Conservation (phyloP, 2,888 invertebrate species). For the Nemapogon koenigi region DNA sequence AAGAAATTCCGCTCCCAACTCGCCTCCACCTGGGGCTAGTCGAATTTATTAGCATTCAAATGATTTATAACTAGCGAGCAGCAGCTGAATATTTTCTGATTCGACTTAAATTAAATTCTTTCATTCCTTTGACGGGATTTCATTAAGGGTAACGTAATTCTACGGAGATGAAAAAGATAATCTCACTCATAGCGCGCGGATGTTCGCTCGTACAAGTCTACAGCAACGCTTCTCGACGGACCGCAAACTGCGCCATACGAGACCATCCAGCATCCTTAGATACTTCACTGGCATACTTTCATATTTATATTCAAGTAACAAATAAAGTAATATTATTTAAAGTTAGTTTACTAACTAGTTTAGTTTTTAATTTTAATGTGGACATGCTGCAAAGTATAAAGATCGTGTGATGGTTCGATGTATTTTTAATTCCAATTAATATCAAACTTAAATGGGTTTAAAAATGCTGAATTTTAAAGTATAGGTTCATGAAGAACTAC, state of each 20-base stretch:
- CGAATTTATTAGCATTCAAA: slow-evolving; percentile 66
- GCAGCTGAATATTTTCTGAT: slow-evolving; percentile 63
- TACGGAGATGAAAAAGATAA: slow-evolving; percentile 54
- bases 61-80: slow-evolving; percentile 63
- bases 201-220: slow-evolving; percentile 3
- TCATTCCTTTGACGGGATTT: slow-evolving; percentile 61
- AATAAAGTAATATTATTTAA: too few species aligned
- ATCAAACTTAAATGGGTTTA: too few species aligned
- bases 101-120: slow-evolving; percentile 64
- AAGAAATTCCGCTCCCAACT: slow-evolving; percentile 56
- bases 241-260: not conserved
- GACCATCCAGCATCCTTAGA: too few species aligned
- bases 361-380: too few species aligned
- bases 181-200: slow-evolving; percentile 21
- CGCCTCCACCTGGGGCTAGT: slow-evolving; percentile 42
- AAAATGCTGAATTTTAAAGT: too few species aligned
- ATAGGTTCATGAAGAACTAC: too few species aligned
- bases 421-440: too few species aligned
- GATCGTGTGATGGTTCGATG: too few species aligned
- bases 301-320: too few species aligned
- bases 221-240: not conserved
- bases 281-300: too few species aligned
- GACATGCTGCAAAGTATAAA: too few species aligned
- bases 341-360: too few species aligned
- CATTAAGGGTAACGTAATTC: slow-evolving; percentile 58